Conservation (phyloP, 2,888 invertebrate genomes). For the Hypsopygia costalis region DNA sequence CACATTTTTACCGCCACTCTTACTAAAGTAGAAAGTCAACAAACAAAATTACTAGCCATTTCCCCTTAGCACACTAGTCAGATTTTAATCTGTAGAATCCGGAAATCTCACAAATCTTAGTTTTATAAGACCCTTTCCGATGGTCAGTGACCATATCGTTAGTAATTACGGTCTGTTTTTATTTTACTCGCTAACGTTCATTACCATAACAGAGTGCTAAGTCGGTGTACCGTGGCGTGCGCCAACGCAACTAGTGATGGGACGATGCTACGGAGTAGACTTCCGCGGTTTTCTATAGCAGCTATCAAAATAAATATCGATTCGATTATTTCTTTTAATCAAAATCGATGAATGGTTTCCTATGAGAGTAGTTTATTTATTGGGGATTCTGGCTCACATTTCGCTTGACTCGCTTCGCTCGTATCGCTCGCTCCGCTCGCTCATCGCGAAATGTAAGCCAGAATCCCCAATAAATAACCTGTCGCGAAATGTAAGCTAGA, state of each 20-base stretch:
- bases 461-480: too few relatives aligned
- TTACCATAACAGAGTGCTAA: constrained; percentile 71
- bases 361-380: too few relatives aligned
- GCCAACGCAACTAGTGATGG: constrained; percentile 47
- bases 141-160: constrained; percentile 60
- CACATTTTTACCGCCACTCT: too few relatives aligned
- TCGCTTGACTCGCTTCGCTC: too few relatives aligned
- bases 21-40: background rate
- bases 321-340: too few relatives aligned
- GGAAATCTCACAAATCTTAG: constrained; percentile 22
- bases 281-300: constrained; percentile 16
- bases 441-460: too few relatives aligned
- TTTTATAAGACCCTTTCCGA: constrained; percentile 40
- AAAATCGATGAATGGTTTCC: too few relatives aligned
- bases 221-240: constrained; percentile 66
- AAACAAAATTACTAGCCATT: background rate
- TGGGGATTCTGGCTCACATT: too few relatives aligned
- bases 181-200: constrained; percentile 64
- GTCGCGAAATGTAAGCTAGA: too few relatives aligned
- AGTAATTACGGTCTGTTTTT: constrained; percentile 70
- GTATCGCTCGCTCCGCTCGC: too few relatives aligned
- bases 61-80: background rate
- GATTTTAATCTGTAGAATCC: constrained; percentile 3
- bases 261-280: constrained; percentile 26
- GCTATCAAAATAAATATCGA: too few relatives aligned